These are phyloP conservation scores for Poeciliopsis prolifica DNA, from an alignment of 2,113 vertebrate genomes.

Conservation along the genomic window DNA sequence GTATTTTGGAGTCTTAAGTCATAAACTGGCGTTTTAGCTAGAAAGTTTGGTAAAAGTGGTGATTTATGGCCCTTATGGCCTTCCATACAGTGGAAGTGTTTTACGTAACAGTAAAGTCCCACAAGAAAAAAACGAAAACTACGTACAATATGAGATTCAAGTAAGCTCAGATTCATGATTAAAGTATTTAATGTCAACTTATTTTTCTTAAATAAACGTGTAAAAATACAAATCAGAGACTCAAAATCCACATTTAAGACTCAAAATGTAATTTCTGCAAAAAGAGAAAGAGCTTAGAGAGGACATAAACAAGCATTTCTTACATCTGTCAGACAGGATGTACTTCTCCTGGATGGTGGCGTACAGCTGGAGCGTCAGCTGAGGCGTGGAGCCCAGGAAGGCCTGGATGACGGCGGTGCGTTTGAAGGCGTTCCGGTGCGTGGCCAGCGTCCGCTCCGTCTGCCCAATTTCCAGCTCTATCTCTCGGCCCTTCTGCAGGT, in stretches of 20 bases:
- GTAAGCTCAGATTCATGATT: too few relatives aligned
- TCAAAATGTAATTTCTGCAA: neutral
- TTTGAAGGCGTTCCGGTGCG: slow-evolving; percentile 94
- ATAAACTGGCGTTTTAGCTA: too few relatives aligned
- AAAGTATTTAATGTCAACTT: too few relatives aligned
- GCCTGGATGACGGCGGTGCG: slow-evolving; percentile 94
- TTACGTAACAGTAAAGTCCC: too few relatives aligned
- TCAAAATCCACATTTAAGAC: neutral
- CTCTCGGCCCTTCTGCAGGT: slow-evolving; percentile 79
- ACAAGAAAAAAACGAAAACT: too few relatives aligned
- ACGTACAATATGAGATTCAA: too few relatives aligned
- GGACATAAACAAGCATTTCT: slow-evolving; percentile 34
- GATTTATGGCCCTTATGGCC: too few relatives aligned
- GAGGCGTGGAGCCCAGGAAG: slow-evolving; percentile 95
- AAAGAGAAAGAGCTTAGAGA: neutral
- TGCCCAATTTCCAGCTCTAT: slow-evolving; percentile 92
- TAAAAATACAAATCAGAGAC: neutral
- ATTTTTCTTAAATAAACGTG: too few relatives aligned
- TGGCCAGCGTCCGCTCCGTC: slow-evolving; percentile 85
- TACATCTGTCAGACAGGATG: slow-evolving; percentile 80
- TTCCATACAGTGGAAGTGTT: too few relatives aligned
- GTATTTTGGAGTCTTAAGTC: too few relatives aligned
- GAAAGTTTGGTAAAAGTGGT: too few relatives aligned
- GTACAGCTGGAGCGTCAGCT: slow-evolving; percentile 95
- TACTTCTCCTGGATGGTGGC: slow-evolving; percentile 90